A percentile compares a stretch with the other conserved stretches of the same genome.
phyloP scores from a whole-genome alignment of 2,113 vertebrate species.

The Nothoprocta pentlandii region DNA sequence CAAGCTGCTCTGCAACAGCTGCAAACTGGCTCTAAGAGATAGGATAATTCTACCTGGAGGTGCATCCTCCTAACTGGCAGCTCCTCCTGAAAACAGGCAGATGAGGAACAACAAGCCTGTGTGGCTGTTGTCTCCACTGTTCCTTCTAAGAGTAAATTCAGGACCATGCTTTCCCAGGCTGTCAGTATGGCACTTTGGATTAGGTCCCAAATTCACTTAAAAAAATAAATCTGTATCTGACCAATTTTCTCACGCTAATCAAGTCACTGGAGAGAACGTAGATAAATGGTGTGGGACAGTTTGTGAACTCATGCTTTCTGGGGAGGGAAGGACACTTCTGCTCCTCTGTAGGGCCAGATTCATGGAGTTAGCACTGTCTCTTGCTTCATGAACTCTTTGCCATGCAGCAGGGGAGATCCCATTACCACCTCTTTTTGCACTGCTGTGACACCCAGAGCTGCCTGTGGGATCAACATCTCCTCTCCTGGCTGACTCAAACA shows the following conservation, averaged over 20 bases:
- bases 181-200: slow-evolving; percentile 18
- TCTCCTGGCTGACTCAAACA: not conserved
- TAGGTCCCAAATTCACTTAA: not conserved
- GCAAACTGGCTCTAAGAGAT: not conserved
- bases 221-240: not conserved
- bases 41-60: not conserved
- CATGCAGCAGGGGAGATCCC: not conserved
- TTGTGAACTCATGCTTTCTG: not conserved
- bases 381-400: not conserved
- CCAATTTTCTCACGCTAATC: not conserved
- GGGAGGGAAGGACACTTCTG: not conserved
- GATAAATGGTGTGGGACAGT: not conserved
- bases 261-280: not conserved
- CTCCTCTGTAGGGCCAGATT: not conserved
- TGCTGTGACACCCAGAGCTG: not conserved
- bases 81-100: not conserved
- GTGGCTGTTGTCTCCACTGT: not conserved
- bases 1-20: not conserved
- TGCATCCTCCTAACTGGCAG: not conserved
- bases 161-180: not conserved
- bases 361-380: not conserved
- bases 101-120: not conserved
- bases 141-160: not conserved
- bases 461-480: not conserved
- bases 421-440: not conserved